Base-by-base conservation (phyloP, 1,140 invertebrate genomes). In the Drosophila parabipectinata region DNA sequence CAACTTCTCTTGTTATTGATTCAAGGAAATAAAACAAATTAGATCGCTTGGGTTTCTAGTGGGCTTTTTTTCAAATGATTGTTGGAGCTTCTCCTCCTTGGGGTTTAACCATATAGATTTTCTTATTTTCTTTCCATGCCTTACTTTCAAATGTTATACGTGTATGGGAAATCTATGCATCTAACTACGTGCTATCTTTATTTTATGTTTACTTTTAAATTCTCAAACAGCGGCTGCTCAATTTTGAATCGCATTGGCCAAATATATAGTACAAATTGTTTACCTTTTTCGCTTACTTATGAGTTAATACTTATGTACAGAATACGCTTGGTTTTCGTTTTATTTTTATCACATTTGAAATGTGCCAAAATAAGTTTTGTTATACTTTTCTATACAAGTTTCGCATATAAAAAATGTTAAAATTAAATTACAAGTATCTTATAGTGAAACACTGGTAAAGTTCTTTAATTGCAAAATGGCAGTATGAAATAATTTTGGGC, bases 191-290 rank as follows among this genome's bases (percentile, higher is more conserved):
- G 82, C 82, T 85, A 85, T 59, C 48, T 52, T 54, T 63, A 44
- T 56, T 60, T 61, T 26, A 8, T 53, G 61, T 47, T 59, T 45
- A 68, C 28, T 59, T 58, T 72, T 78, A 47, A 45, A 54, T 79
- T 79, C 77, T 52, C 53, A 82, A 82, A 81, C 74, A 80, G 73
- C 64, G 77, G 80, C 81, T 82, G 62, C 69, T 67, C 78, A 85
- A 77, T 87, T 87, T 87, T 73, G 56, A 77, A 80, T 85, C 68
- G 73, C 59, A 61, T 76, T 75, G 50, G 78, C 82, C 82, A 79
- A 85, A 85, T 85, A 41, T 87, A 44, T 44, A 18, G 41, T 44
- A 87, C 83, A 87, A 63, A 63, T 68, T 56, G 37, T 54, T 57
- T 62, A 28, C 10, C 30, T 34, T 41, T 50, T 47, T 47, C 8